Percentiles rank a stretch among this genome's conserved stretches.
Conservation (phyloP, 2,113 vertebrate species). For the Alligator mississippiensis region DNA sequence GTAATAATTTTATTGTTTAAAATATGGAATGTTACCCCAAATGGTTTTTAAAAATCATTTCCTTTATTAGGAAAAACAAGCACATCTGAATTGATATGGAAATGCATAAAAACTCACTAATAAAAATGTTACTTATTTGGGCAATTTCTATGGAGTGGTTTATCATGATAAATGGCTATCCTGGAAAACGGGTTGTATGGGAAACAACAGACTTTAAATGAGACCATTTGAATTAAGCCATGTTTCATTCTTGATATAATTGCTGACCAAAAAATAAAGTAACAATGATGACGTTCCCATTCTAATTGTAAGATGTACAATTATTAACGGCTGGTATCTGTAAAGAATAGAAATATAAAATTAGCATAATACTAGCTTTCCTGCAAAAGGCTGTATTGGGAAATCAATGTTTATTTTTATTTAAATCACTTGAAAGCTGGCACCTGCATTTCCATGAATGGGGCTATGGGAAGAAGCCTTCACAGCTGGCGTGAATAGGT, state of each 20-base stretch:
- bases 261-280: accelerated
- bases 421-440: too few species aligned
- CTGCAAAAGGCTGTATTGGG: neutral
- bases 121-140: constrained; percentile 56
- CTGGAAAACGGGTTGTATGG: neutral
- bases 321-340: neutral
- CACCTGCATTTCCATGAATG: too few species aligned
- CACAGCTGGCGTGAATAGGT: neutral
- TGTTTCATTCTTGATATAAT: accelerated
- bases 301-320: neutral
- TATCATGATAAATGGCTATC: neutral
- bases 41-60: neutral
- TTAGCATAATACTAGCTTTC: neutral
- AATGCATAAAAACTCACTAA: constrained; percentile 50
- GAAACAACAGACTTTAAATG: neutral
- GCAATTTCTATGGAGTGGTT: constrained; percentile 35
- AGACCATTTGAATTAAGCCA: neutral
- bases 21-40: constrained; percentile 27
- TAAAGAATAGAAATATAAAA: neutral
- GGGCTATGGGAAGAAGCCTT: too few species aligned
- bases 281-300: accelerated
- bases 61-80: neutral
- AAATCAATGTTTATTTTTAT: too few species aligned
- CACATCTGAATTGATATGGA: constrained; percentile 16
- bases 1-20: constrained; percentile 29